Evolutionary conservation across 2,888 invertebrate species (phyloP).

Genomic region (Amiota mariae): DNA sequence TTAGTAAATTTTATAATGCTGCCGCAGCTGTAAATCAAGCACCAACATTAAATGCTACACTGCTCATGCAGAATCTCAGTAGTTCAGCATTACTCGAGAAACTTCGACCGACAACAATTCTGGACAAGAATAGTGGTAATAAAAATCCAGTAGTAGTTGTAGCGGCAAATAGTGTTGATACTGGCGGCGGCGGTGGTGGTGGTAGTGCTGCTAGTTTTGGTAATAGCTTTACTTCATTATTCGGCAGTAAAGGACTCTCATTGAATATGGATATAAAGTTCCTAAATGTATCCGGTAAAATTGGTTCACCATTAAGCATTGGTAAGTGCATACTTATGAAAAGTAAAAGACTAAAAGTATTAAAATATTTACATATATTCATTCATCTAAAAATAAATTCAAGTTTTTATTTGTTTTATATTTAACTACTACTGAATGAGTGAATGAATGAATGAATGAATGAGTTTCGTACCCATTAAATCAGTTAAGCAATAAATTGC

Average conservation of each 20-base stretch:
- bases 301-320: slow-evolving; percentile 68
- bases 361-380: not conserved
- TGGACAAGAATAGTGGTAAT: slow-evolving; percentile 51
- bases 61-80: slow-evolving; percentile 62
- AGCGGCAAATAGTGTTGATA: slow-evolving; percentile 59
- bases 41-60: slow-evolving; percentile 54
- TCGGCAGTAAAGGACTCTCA: slow-evolving; percentile 51
- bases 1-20: slow-evolving; percentile 70
- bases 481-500: too few species aligned
- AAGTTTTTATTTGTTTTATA: too few species aligned
- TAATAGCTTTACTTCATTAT: slow-evolving; percentile 36
- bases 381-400: too few species aligned
- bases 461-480: too few species aligned
- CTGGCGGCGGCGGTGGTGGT: slow-evolving; percentile 29
- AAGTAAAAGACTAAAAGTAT: too few species aligned
- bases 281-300: slow-evolving; percentile 71
- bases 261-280: slow-evolving; percentile 61
- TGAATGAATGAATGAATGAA: too few species aligned
- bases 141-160: slow-evolving; percentile 53
- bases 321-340: slow-evolving; percentile 67
- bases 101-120: slow-evolving; percentile 58
- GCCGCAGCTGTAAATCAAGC: slow-evolving; percentile 65
- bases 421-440: too few species aligned
- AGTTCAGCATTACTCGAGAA: slow-evolving; percentile 66
- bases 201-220: slow-evolving; percentile 25